Evolutionary conservation across 2,797 vertebrate genomes (phyloP).

Genomic region (Anguilla marmorata): DNA sequence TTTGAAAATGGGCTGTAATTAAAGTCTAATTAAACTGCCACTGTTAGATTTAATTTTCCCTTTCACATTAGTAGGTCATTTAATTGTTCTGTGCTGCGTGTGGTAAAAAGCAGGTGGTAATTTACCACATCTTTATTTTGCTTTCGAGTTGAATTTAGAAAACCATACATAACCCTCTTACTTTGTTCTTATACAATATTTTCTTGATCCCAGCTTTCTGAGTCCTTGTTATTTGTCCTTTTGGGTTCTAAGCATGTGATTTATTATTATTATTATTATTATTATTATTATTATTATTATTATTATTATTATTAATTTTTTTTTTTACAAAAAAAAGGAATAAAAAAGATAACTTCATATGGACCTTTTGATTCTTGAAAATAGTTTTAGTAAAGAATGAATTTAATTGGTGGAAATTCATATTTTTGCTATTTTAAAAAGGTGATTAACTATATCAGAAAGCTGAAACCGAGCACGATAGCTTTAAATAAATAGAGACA

Average conservation of each 20-base stretch:
- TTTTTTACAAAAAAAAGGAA: not conserved
- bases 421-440: not conserved
- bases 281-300: too few species aligned
- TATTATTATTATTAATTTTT: too few species aligned
- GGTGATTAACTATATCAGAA: not conserved
- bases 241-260: not conserved
- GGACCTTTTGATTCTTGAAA: not conserved
- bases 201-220: not conserved
- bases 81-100: constrained; percentile 41
- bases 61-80: constrained; percentile 50
- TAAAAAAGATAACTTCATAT: not conserved
- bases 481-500: constrained; percentile 45
- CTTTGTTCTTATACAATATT: not conserved
- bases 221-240: not conserved
- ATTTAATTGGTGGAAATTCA: not conserved
- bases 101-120: not conserved
- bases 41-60: constrained; percentile 53
- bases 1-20: constrained; percentile 57
- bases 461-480: constrained; percentile 23
- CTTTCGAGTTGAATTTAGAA: not conserved
- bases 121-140: constrained; percentile 5
- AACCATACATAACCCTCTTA: not conserved
- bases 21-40: constrained; percentile 56
- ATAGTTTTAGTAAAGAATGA: not conserved
- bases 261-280: too few species aligned